These are phyloP conservation scores for Engystomops pustulosus DNA, from an alignment of 2,113 vertebrate genomes.

Conservation along the genomic window DNA sequence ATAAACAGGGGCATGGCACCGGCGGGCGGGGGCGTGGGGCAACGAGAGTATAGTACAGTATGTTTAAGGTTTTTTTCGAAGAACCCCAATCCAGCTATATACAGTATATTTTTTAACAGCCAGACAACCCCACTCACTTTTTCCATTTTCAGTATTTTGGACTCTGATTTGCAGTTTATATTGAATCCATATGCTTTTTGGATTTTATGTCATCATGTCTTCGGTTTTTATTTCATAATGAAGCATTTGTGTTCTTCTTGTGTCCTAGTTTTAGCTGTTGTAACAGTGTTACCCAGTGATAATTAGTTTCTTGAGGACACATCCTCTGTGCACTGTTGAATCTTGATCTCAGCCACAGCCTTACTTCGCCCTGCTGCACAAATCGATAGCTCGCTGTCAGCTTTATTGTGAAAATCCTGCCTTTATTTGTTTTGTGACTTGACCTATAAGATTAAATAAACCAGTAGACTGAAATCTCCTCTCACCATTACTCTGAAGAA, in stretches of 20 bases:
- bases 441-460: constrained; percentile 12
- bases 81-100: too few relatives aligned
- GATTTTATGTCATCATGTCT: neutral
- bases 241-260: neutral
- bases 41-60: too few relatives aligned
- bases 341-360: neutral
- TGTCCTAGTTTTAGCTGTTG: neutral
- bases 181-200: neutral
- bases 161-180: too few relatives aligned
- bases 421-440: constrained; percentile 37
- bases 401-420: neutral
- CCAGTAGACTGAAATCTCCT: neutral
- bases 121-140: too few relatives aligned
- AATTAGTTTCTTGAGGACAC: constrained; percentile 27
- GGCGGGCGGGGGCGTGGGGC: too few relatives aligned
- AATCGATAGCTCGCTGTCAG: constrained; percentile 27
- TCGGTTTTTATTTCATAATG: neutral
- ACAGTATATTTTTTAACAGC: too few relatives aligned
- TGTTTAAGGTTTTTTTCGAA: too few relatives aligned
- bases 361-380: constrained; percentile 18
- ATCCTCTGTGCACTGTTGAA: neutral
- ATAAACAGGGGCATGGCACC: too few relatives aligned
- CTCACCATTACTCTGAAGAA: neutral
- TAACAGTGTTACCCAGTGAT: neutral
- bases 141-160: too few relatives aligned